Conservation (phyloP, 2,888 invertebrate species). For the Agonopterix alstromeriana region DNA sequence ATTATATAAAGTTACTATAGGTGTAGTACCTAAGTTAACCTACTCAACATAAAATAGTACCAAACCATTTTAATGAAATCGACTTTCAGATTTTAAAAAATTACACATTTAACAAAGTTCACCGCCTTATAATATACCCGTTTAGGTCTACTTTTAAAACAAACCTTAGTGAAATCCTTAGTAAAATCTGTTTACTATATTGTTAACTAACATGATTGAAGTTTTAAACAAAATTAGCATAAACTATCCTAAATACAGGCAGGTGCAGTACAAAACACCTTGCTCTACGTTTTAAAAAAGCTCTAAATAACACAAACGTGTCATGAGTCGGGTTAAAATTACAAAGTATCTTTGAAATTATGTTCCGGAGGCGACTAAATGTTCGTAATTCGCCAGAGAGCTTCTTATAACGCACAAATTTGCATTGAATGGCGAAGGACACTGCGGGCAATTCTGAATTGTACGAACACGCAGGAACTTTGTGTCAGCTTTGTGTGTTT, state of each 20-base stretch:
- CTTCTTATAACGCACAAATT: constrained; percentile 70
- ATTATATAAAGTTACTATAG: too few species aligned
- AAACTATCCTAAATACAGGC: too few species aligned
- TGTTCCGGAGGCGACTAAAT: constrained; percentile 73
- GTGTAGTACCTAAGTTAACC: too few species aligned
- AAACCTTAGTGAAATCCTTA: not conserved
- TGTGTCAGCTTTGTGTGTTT: not conserved
- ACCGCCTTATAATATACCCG: too few species aligned
- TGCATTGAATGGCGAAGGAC: constrained; percentile 73
- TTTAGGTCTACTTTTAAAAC: too few species aligned
- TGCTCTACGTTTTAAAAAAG: not conserved
- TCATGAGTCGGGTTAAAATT: constrained; percentile 44
- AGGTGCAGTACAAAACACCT: too few species aligned
- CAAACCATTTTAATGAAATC: too few species aligned
- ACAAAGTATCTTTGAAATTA: constrained; percentile 53
- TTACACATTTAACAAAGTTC: too few species aligned
- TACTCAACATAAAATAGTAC: too few species aligned
- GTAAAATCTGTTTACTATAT: not conserved
- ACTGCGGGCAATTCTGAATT: constrained; percentile 14
- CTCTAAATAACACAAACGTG: constrained; percentile 25
- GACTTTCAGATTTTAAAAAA: too few species aligned
- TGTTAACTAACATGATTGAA: not conserved
- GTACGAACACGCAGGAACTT: not conserved
- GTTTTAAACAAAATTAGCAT: too few species aligned
- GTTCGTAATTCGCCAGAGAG: constrained; percentile 69